A percentile compares a stretch with the other conserved stretches of the same genome.
Evolutionary conservation across 2,888 invertebrate genomes (phyloP).

Genomic region (Trichopoda pennipes): DNA sequence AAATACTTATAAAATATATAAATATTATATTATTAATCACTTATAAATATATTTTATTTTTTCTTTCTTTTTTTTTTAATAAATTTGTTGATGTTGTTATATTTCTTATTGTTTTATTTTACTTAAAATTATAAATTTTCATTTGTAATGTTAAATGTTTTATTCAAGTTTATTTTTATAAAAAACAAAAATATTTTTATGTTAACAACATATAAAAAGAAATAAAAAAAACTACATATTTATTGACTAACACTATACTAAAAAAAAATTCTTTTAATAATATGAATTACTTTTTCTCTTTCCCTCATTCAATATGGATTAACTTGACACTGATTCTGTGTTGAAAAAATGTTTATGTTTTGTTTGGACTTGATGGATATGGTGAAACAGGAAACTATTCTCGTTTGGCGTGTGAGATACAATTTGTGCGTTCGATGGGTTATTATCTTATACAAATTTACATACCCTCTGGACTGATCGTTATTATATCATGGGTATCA

Average conservation of each 20-base stretch:
- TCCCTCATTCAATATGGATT: conserved; percentile 4
- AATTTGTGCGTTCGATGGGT: conserved; percentile 98
- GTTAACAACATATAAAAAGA: conserved; percentile 4
- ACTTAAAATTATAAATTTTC: conserved; percentile 39
- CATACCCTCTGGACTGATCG: conserved; percentile 97
- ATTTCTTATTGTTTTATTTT: conserved; percentile 52
- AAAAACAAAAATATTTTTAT: conserved; percentile 22
- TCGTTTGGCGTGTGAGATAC: conserved; percentile 96
- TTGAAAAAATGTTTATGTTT: conserved; percentile 12
- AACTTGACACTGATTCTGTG: conserved; percentile 7
- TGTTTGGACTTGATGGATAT: conserved; percentile 21
- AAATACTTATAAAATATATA: conserved; percentile 30
- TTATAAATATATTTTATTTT: conserved; percentile 28
- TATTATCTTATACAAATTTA: conserved; percentile 99
- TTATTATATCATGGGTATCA: conserved; percentile 98
- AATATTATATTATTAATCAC: conserved; percentile 36
- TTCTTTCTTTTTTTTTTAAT: conserved; percentile 22
- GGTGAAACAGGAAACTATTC: conserved; percentile 93
- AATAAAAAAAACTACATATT: too few relatives aligned
- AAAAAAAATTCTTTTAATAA: conserved; percentile 34
- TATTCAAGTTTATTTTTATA: conserved; percentile 45
- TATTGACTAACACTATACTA: background rate
- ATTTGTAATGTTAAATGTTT: conserved; percentile 57
- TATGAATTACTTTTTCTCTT: conserved; percentile 46
- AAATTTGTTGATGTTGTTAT: conserved; percentile 57